phyloP scores from a whole-genome alignment of 2,113 vertebrate species.

The Silurus meridionalis region DNA sequence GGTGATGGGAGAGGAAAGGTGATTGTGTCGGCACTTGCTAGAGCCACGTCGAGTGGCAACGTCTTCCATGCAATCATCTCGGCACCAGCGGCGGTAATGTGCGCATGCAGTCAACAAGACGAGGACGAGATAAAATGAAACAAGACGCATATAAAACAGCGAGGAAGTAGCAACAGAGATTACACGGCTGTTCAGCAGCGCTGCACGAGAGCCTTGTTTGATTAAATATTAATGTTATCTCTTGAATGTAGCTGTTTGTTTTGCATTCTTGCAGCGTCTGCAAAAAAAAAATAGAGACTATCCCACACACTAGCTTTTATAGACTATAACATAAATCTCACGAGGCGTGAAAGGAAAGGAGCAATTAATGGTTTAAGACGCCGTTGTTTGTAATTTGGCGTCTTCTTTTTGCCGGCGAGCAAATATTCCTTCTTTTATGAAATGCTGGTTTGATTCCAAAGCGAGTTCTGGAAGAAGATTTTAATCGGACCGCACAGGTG shows the following conservation, averaged over 20 bases:
- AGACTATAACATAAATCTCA: constrained; percentile 11
- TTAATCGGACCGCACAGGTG: constrained; percentile 39
- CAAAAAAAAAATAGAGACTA: neutral
- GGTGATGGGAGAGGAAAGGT: constrained; percentile 45
- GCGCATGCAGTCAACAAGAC: neutral
- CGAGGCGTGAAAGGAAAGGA: neutral
- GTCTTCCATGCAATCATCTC: constrained; percentile 16
- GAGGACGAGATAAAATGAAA: constrained; percentile 23
- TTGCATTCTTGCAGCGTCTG: constrained; percentile 23
- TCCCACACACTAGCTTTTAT: neutral
- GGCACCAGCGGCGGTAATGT: neutral
- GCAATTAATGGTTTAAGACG: constrained; percentile 16
- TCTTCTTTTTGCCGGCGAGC: neutral
- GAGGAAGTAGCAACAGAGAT: constrained; percentile 16
- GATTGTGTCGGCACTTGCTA: constrained; percentile 32
- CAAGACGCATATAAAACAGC: constrained; percentile 3
- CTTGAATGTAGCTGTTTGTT: constrained; percentile 31
- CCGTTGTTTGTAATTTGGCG: neutral
- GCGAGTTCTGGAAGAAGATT: neutral
- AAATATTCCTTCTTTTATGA: neutral
- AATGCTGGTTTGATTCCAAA: neutral
- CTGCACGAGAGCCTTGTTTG: constrained; percentile 21
- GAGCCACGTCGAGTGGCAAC: constrained; percentile 7
- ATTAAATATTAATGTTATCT: constrained; percentile 45
- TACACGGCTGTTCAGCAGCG: constrained; percentile 38